A percentile compares a stretch with the other conserved stretches of the same genome.
Conservation (phyloP, 2,888 invertebrate species). For the Napeogenes sylphis region DNA sequence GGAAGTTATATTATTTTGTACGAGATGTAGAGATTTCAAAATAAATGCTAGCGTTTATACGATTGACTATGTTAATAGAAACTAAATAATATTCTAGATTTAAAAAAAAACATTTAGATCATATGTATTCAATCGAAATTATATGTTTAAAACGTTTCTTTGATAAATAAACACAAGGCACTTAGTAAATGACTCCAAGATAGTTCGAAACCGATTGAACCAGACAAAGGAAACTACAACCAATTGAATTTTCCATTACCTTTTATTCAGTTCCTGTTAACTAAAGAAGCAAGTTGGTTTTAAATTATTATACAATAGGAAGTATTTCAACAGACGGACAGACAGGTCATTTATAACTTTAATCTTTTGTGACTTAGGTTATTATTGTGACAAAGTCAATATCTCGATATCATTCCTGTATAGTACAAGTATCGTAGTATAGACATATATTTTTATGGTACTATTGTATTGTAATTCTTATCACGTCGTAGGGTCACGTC, state of each 20-base stretch:
- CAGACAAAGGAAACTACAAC: slow-evolving; percentile 25
- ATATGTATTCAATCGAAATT: too few relatives aligned
- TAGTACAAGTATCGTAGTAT: not conserved
- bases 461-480: slow-evolving; percentile 60
- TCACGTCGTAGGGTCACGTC: slow-evolving; percentile 64
- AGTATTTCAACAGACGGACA: slow-evolving; percentile 12
- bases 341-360: slow-evolving; percentile 17
- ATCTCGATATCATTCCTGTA: not conserved
- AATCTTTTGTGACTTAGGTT: slow-evolving; percentile 10
- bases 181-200: slow-evolving; percentile 19
- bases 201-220: slow-evolving; percentile 21
- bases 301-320: slow-evolving; percentile 23
- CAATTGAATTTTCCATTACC: slow-evolving; percentile 29
- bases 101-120: too few relatives aligned
- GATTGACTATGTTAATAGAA: too few relatives aligned
- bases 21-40: too few relatives aligned
- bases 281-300: slow-evolving; percentile 23
- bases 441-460: slow-evolving; percentile 28
- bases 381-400: slow-evolving; percentile 13
- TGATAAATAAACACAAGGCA: not conserved
- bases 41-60: too few relatives aligned
- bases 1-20: too few relatives aligned
- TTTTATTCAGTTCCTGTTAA: slow-evolving; percentile 22
- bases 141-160: too few relatives aligned
- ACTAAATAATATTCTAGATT: too few relatives aligned